These are phyloP conservation scores for Eretmochelys imbricata DNA, from an alignment of 2,113 vertebrate genomes.

Conservation along the genomic window DNA sequence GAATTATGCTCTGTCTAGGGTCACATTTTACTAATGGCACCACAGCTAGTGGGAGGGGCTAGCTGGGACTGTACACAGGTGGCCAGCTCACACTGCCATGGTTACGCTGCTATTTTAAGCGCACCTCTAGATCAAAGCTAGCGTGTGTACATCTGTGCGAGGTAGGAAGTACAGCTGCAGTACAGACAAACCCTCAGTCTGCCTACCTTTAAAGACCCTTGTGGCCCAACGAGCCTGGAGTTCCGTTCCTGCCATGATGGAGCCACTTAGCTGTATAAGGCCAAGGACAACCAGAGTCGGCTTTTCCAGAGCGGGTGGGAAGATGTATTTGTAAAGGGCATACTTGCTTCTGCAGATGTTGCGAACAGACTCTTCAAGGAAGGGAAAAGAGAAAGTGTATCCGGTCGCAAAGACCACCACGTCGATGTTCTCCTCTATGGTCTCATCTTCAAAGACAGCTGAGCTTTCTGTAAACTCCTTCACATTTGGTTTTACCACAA, in stretches of 20 bases:
- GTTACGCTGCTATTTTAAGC: not conserved
- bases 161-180: fast-evolving
- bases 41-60: not conserved
- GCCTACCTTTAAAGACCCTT: slow-evolving; percentile 86
- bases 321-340: slow-evolving; percentile 84
- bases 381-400: slow-evolving; percentile 79
- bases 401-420: slow-evolving; percentile 88
- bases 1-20: not conserved
- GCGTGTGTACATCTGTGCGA: not conserved
- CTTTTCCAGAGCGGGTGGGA: slow-evolving; percentile 83
- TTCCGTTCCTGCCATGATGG: slow-evolving; percentile 84
- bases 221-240: slow-evolving; percentile 93
- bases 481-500: slow-evolving; percentile 82
- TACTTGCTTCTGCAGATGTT: slow-evolving; percentile 61
- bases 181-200: not conserved
- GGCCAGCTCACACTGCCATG: not conserved
- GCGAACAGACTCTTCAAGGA: slow-evolving; percentile 76
- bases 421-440: slow-evolving; percentile 79
- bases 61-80: too few relatives aligned
- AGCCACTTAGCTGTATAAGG: slow-evolving; percentile 78
- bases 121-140: not conserved
- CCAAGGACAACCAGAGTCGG: slow-evolving; percentile 88
- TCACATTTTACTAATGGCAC: not conserved
- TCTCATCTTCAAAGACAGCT: slow-evolving; percentile 84
- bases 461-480: slow-evolving; percentile 77